A percentile compares a stretch with the other conserved stretches of the same genome.
Conservation (phyloP, 2,888 invertebrate species). For the Automeris io region DNA sequence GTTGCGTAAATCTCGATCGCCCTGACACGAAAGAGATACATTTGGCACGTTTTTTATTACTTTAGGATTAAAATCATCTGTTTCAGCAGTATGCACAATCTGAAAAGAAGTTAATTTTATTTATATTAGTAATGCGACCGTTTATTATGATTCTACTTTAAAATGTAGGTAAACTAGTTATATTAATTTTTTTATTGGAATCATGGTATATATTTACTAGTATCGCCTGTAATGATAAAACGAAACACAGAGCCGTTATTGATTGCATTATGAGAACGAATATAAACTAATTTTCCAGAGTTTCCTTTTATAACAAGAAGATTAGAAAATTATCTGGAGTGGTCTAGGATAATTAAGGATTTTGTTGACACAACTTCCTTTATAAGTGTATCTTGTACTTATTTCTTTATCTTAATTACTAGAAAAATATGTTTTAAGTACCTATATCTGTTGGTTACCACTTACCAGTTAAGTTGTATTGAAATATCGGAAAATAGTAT, state of each 20-base stretch:
- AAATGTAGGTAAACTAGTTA: no score
- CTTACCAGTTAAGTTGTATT: neutral
- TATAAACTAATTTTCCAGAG: neutral
- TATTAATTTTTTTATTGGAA: no score
- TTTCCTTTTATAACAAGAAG: constrained; percentile 6
- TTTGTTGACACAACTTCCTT: no score
- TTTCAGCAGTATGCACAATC: neutral
- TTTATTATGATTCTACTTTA: no score
- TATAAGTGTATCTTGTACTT: no score
- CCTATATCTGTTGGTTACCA: no score
- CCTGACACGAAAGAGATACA: neutral
- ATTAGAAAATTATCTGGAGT: constrained; percentile 6
- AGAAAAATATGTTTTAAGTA: no score
- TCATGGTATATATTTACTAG: constrained; percentile 7
- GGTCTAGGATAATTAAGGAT: no score
- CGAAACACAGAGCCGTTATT: constrained; percentile 1
- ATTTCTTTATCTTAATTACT: no score
- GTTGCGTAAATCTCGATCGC: constrained; percentile 13
- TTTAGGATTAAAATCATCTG: neutral
- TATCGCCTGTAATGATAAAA: neutral
- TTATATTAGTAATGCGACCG: neutral
- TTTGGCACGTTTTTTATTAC: neutral
- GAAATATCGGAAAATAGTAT: neutral
- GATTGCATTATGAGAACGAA: constrained; percentile 2
- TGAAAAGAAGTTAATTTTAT: neutral